phyloP scores from a whole-genome alignment of 2,113 vertebrate species.

The Motacilla tschutschensis region DNA sequence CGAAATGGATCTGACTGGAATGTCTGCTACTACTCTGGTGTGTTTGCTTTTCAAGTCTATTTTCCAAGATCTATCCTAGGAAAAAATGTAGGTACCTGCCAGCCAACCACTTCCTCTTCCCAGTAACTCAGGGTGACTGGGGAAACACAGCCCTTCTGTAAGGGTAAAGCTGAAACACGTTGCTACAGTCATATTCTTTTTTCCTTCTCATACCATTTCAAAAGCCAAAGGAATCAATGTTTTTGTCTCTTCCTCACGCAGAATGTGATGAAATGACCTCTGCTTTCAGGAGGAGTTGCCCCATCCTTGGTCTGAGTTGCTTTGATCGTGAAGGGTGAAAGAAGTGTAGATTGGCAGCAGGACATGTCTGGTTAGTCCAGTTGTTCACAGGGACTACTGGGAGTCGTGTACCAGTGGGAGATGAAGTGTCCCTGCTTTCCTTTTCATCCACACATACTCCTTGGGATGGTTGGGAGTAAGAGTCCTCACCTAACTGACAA shows the following conservation, averaged over 20 bases:
- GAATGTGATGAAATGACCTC: background rate
- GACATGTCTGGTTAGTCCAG: background rate
- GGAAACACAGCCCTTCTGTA: background rate
- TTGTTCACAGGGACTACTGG: background rate
- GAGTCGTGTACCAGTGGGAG: background rate
- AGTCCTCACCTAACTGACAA: background rate
- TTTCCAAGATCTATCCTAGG: constrained; percentile 30
- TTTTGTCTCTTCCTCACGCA: background rate
- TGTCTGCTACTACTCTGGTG: constrained; percentile 2
- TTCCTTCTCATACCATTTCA: background rate
- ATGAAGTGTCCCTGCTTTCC: background rate
- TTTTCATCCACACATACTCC: background rate
- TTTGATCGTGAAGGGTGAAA: background rate
- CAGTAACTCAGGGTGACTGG: background rate
- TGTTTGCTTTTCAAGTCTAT: constrained; percentile 30
- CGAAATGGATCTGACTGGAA: constrained; percentile 21
- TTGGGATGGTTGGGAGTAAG: background rate
- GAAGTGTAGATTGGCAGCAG: background rate
- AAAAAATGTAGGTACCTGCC: constrained; percentile 2
- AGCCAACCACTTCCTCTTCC: background rate
- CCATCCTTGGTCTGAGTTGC: background rate
- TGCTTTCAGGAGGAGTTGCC: background rate
- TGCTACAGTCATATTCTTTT: background rate
- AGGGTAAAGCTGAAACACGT: background rate
- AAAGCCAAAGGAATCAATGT: background rate